Evolutionary conservation across 2,113 vertebrate species (phyloP), one percentile per base, ranked within the genome.

Genomic region (Megaleporinus macrocephalus): DNA sequence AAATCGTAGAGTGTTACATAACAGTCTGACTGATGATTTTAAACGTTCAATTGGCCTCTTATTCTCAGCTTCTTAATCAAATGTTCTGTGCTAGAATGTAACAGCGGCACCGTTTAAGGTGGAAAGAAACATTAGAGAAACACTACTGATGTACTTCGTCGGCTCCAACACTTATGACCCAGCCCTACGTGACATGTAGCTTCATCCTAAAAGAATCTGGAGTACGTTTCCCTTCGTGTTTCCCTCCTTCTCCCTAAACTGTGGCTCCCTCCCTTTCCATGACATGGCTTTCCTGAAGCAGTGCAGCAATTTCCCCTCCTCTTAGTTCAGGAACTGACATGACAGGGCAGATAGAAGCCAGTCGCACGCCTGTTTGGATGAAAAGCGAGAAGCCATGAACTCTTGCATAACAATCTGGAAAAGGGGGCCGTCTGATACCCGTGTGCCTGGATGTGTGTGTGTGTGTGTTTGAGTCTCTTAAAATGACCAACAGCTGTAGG

Each of bases 401-500:
- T 22, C 26, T 69, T 73, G 18, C 20, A 20, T 47, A 83, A 79
- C 62, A n/a, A 27, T 20, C 65, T 44, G 26, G 33, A 63, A 24
- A 62, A 72, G 20, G 69, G 18, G 24, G 26, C 18, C 15, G 10
- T 62, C 22, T 41, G 33, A 24, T 33, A 5, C 20, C 41, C 24
- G 69, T 72, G 69, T 72, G 41, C 20, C 11, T 49, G 16, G 47
- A 55, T 41, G n/a, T 20, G 33, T 12, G 44, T 4, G 62, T 68
- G 62, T 30, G 27, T 68, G 9, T 53, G 47, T 57, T 29, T 44
- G 33, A 13, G 53, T 11, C 57, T 62, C 55, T 47, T 71, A 55
- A 84, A 84, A 80, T 80, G 16, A 77, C 20, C 29, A 75, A 44
- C 78, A 80, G 65, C 78, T 55, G 33, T 65, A 69, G 20, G 0